phyloP scores from a whole-genome alignment of 1,140 invertebrate species.

The Drosophila willistoni region DNA sequence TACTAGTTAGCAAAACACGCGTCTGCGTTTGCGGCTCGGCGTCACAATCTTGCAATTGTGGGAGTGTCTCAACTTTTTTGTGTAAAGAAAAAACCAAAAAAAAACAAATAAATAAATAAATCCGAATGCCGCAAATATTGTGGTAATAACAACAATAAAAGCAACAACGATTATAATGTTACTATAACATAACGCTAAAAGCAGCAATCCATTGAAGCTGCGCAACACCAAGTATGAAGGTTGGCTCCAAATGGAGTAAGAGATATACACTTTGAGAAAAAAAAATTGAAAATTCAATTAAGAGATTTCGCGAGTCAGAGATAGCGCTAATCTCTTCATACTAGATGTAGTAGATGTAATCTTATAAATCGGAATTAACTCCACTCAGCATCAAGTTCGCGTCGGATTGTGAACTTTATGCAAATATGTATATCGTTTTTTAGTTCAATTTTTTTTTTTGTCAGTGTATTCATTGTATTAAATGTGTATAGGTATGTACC shows the following conservation, averaged over 20 bases:
- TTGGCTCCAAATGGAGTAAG: slow-evolving; percentile 35
- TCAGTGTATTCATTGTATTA: background rate
- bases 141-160: slow-evolving; percentile 60
- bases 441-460: background rate
- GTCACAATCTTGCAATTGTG: slow-evolving; percentile 77
- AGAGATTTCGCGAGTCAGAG: background rate
- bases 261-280: background rate
- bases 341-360: no score
- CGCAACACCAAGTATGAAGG: slow-evolving; percentile 68
- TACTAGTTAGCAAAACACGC: slow-evolving; percentile 10
- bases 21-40: slow-evolving; percentile 47
- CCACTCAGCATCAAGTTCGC: no score
- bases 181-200: slow-evolving; percentile 26
- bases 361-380: background rate
- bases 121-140: slow-evolving; percentile 75
- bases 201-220: slow-evolving; percentile 52
- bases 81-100: slow-evolving; percentile 75
- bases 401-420: background rate
- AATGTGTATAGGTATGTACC: background rate
- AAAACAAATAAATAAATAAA: slow-evolving; percentile 60
- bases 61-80: slow-evolving; percentile 77
- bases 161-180: slow-evolving; percentile 4
- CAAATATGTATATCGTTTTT: background rate
- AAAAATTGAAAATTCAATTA: background rate
- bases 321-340: no score